phyloP scores from a whole-genome alignment of 2,797 vertebrate species.

The Leptatherina wallacei region DNA sequence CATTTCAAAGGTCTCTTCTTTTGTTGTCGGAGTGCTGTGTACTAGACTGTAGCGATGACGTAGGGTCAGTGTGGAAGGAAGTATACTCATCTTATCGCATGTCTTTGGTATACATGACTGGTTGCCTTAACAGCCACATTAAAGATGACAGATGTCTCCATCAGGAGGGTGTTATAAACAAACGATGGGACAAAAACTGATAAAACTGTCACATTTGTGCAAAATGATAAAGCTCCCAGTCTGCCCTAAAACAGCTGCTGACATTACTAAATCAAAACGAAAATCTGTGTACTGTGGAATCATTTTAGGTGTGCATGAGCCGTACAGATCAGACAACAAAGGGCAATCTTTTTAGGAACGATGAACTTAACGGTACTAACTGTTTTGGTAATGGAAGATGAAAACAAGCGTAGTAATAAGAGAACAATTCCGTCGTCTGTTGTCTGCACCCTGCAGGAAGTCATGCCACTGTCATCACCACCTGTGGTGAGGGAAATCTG shows the following conservation, averaged over 20 bases:
- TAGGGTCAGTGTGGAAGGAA: constrained; percentile 41
- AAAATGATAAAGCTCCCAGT: constrained; percentile 10
- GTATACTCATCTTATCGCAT: constrained; percentile 23
- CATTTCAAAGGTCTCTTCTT: constrained; percentile 67
- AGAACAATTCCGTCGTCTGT: constrained; percentile 9
- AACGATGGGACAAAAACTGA: neutral
- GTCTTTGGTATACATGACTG: constrained; percentile 11
- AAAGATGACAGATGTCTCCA: constrained; percentile 7
- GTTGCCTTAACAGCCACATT: neutral
- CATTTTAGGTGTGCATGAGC: neutral
- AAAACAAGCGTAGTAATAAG: neutral
- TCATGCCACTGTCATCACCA: constrained; percentile 57
- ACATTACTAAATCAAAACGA: neutral
- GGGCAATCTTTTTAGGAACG: neutral
- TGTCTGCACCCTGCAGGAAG: constrained; percentile 50
- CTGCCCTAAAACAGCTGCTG: neutral
- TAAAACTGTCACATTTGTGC: constrained; percentile 1
- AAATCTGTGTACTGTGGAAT: neutral
- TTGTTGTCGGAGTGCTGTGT: constrained; percentile 77
- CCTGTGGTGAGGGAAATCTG: constrained; percentile 61
- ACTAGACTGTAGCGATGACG: constrained; percentile 71
- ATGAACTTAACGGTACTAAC: neutral
- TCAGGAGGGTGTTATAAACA: neutral
- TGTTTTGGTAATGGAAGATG: constrained; percentile 3
- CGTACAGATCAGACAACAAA: neutral